Base-by-base conservation (phyloP, 92 coral and sea anemone genomes). In the Palythoa grandis region DNA sequence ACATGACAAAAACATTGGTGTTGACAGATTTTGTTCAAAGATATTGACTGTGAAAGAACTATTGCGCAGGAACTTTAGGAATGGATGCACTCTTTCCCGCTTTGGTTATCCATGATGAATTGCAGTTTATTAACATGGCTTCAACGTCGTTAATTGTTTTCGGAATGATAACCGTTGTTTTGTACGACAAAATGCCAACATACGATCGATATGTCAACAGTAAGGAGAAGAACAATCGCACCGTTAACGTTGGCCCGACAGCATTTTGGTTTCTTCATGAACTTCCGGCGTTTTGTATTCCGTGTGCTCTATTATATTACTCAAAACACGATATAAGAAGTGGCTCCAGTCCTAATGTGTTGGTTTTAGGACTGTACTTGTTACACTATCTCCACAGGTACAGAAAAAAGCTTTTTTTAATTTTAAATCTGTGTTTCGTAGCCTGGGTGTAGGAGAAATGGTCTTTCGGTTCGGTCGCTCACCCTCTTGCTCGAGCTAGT, bases 261-360 rank as follows among this genome's bases (percentile, higher is more conserved):
- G 39, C 93, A 19, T 96, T 95, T n/a, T 97, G 98, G 99, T 78
- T 95, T 75, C 77, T 89, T 10, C 98, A 97, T 52, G 98, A 95
- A 54, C 52, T 89, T 7, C 99, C 98, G 0, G 84, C 94, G 48
- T 93, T 97, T 78, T 76, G 90, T 14, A 43, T 95, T 2, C 99
- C 99, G 7, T 92, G 92, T 84, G 70, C 87, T 13, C 63, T 87
- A 82, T 74, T 95, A 6, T 67, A 80, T 60, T 70, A 76, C 78
- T 87, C 93, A 20, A 85, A 72, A 53, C 75, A 83, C 39, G 91
- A 90, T n/a, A 17, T 83, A 58, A 37, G 87, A 38, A 60, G 40
- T n/a, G 92, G 86, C 17, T 15, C 86, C 67, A 88, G 91, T 53
- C 97, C 98, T 3, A 97, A 97, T 90, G 52, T 87, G 8, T 48